These are phyloP conservation scores for Oncorhynchus clarkii DNA, from an alignment of 2,113 vertebrate species.

Conservation along the genomic window DNA sequence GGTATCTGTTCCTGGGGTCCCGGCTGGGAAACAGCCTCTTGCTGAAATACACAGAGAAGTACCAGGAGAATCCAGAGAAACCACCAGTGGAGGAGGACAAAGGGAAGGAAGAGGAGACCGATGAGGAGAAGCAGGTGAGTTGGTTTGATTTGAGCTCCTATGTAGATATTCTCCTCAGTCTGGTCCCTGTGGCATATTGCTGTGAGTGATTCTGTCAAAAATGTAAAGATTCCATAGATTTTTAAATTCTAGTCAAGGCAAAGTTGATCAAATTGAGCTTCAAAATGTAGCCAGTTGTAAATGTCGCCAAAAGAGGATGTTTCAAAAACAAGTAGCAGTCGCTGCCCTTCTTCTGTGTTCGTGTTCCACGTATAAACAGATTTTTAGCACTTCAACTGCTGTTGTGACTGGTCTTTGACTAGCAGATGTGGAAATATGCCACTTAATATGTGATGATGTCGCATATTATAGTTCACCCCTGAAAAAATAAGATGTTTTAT, in stretches of 20 bases:
- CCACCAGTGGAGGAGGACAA: slow-evolving; percentile 60
- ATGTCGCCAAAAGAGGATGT: neutral
- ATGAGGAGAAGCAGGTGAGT: slow-evolving; percentile 64
- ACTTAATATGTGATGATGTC: neutral
- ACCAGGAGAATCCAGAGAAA: slow-evolving; percentile 90
- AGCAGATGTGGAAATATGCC: neutral
- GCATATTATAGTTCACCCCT: no score
- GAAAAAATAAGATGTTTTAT: no score
- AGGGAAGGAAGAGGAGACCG: slow-evolving; percentile 56
- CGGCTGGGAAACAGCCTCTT: slow-evolving; percentile 89
- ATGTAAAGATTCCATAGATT: neutral
- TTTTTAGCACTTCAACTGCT: neutral
- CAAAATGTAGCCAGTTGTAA: no score
- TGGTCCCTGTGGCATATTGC: neutral
- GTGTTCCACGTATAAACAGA: neutral
- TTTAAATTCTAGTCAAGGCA: no score
- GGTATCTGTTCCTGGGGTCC: slow-evolving; percentile 89
- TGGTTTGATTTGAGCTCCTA: no score
- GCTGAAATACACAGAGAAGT: slow-evolving; percentile 89
- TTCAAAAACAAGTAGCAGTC: no score
- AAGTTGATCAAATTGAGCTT: neutral
- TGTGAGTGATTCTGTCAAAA: neutral
- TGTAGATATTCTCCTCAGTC: neutral
- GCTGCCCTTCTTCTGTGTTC: no score
- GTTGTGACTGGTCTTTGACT: neutral